phyloP scores from a whole-genome alignment of 2,888 invertebrate species.

The Sepiola atlantica region DNA sequence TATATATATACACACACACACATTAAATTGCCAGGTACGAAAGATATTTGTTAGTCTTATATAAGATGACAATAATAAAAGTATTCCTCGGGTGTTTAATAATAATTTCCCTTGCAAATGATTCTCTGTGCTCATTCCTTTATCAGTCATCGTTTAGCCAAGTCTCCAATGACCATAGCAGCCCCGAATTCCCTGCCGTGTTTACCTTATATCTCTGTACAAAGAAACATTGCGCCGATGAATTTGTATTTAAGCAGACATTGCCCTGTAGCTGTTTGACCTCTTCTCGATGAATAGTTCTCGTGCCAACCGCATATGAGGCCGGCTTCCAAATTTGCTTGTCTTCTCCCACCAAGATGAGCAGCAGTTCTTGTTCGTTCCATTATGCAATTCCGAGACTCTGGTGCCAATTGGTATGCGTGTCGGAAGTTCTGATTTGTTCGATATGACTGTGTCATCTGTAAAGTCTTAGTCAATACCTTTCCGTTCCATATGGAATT shows the following conservation, averaged over 20 bases:
- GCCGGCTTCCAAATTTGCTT: background rate
- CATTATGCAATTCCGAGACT: background rate
- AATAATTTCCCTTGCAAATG: background rate
- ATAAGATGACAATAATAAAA: too few species aligned
- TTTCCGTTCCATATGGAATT: background rate
- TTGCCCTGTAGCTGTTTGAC: background rate
- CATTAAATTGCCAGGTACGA: too few species aligned
- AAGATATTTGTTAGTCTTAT: too few species aligned
- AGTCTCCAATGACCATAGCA: background rate
- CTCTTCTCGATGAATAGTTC: background rate
- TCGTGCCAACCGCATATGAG: background rate
- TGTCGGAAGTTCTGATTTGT: background rate
- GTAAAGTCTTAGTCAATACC: background rate
- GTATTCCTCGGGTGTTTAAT: background rate
- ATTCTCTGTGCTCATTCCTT: background rate
- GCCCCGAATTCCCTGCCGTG: background rate
- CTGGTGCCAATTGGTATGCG: background rate
- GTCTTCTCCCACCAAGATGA: background rate
- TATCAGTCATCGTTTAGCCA: background rate
- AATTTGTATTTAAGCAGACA: background rate
- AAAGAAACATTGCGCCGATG: background rate
- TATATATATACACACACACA: too few species aligned
- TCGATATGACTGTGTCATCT: background rate
- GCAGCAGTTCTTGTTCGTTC: background rate
- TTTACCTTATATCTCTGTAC: background rate